Evolutionary conservation across 1,140 invertebrate species (phyloP), one percentile per base, ranked within the genome.

Genomic region (Lethrus apterus): DNA sequence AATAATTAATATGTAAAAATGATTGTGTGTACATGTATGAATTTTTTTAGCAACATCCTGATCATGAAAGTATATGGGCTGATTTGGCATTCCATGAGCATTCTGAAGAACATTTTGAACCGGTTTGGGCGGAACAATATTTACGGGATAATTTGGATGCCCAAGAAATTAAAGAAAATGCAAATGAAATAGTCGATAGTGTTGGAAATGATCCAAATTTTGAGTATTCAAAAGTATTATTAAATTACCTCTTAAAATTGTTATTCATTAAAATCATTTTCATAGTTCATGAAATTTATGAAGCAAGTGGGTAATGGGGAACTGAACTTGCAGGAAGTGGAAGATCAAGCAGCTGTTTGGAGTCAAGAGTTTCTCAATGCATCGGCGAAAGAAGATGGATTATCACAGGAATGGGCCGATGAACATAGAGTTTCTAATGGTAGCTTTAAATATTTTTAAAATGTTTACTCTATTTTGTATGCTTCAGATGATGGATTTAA

Each of bases 211-310:
- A 86, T 65, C 70, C 78, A 55, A 79, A 85, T 55, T 73, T 83
- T 52, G 77, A 76, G 8, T 82, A 85, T 58, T 86, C 83, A 45
- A 74, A 78, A 68, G 76, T 79, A 62, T 38, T 3, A 40, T 31
- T 14, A 32, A 14, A 41, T 29, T 32, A 38, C 23, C 9, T 14
- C 34, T 19, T 35, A 13, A 14, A 40, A 13, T 4, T 35, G 9
- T 9, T 18, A 15, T 13, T 42, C 18, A 31, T 20, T 20, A 21
- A 13, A 11, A 31, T 50, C 33, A 45, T 46, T 61, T 65, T 18
- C 20, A 35, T 75, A 89, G 72, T 90, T 89, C 63, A 86, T 89
- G 80, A 83, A 82, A 64, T 91, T 89, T 68, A 87, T 91, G 77
- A 78, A 81, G 57, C 78, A 81, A 68, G 79, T 89, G 50, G 79